Conservation (phyloP, 1,140 invertebrate genomes). For the Brachionus paranguensis region DNA sequence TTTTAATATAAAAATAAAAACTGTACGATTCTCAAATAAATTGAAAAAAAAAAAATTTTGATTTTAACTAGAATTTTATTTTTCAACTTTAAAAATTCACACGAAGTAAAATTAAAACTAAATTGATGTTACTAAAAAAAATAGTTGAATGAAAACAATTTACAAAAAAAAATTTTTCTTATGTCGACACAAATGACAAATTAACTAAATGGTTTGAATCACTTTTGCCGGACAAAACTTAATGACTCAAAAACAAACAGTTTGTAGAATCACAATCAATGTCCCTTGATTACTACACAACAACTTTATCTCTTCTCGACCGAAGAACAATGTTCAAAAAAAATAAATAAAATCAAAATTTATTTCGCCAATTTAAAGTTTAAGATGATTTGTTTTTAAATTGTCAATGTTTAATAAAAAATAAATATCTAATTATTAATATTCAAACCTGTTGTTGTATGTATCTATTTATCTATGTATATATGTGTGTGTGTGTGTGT, state of each 20-base stretch:
- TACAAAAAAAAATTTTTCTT: not conserved
- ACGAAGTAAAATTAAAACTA: not conserved
- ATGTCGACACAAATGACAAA: not conserved
- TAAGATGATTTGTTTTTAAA: not conserved
- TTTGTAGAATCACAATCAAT: not conserved
- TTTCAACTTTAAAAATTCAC: too few species aligned
- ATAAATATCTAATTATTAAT: not conserved
- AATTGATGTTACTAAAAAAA: not conserved
- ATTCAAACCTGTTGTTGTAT: not conserved
- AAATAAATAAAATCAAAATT: not conserved
- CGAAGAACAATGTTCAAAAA: not conserved
- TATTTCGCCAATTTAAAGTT: not conserved
- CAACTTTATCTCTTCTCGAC: not conserved
- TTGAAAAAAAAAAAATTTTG: too few species aligned
- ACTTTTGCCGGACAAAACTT: not conserved
- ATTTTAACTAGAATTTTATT: too few species aligned
- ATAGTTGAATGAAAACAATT: not conserved
- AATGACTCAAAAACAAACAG: not conserved
- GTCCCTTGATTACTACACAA: not conserved
- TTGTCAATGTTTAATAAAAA: not conserved
- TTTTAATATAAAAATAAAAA: too few species aligned
- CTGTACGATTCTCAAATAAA: too few species aligned
- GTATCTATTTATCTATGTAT: not conserved
- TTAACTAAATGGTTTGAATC: not conserved
- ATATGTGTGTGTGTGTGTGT: not conserved